Evolutionary conservation across 2,797 vertebrate species (phyloP).

Genomic region (Gymnodraco acuticeps): DNA sequence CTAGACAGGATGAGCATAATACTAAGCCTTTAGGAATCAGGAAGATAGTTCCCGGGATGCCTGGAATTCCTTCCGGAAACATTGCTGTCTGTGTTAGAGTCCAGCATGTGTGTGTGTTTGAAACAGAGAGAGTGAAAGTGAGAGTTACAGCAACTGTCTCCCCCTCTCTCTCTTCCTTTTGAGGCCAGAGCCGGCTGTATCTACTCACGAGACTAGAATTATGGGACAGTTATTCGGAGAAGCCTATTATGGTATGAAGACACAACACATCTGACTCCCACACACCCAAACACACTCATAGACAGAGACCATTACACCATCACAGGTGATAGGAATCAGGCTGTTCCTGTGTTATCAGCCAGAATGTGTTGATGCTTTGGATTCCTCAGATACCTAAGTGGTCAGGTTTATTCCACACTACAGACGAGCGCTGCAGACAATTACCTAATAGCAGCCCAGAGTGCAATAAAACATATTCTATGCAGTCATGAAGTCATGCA

Average conservation of each 20-base stretch:
- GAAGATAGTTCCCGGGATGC: constrained; percentile 76
- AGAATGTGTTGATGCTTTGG: constrained; percentile 75
- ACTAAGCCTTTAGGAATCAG: constrained; percentile 77
- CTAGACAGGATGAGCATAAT: constrained; percentile 72
- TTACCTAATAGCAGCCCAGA: constrained; percentile 65
- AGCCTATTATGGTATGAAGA: constrained; percentile 84
- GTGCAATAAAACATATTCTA: constrained; percentile 71
- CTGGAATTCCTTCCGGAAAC: constrained; percentile 80
- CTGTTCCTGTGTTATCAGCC: constrained; percentile 71
- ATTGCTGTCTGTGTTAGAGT: constrained; percentile 70
- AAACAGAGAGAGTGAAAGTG: constrained; percentile 47
- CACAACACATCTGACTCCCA: constrained; percentile 68
- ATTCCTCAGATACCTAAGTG: constrained; percentile 77
- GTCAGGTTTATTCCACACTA: constrained; percentile 73
- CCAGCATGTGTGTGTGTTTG: constrained; percentile 18
- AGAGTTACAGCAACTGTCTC: constrained; percentile 61
- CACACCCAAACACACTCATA: constrained; percentile 46
- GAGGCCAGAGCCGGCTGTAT: constrained; percentile 70
- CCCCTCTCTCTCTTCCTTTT: constrained; percentile 67
- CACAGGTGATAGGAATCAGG: constrained; percentile 76
- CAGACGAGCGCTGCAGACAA: constrained; percentile 64
- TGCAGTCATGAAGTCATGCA: constrained; percentile 31
- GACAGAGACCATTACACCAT: constrained; percentile 64
- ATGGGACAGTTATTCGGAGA: constrained; percentile 71
- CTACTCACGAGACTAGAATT: constrained; percentile 75